Evolutionary conservation across 2,113 vertebrate genomes (phyloP), one percentile per base, ranked within the genome.

Genomic region (Loxodonta africana): DNA sequence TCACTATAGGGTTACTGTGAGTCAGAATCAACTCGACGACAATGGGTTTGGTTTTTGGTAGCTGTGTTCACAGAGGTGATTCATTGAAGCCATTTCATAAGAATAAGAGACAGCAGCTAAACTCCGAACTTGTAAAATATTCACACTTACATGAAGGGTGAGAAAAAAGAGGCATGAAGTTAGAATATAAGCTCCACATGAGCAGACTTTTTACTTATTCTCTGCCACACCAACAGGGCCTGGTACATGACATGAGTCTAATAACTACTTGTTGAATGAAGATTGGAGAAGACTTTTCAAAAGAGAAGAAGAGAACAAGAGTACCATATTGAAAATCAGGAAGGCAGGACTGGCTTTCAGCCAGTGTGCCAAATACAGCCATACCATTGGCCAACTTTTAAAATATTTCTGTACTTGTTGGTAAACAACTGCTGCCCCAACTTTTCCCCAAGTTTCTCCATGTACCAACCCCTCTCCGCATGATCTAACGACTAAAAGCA

Each of bases 281-380:
- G 33, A 28, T 12, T 85, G 37, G 57, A 95, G 44, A 95, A 86
- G 18, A 76, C 28, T 91, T 96, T 78, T 65, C 74, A 71, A 48
- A 96, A 90, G 71, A 78, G 7, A 95, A 5, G 37, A 95, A 73
- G 46, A 74, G 28, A 95, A 67, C 28, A 91, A 81, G 41, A 71
- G 62, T 46, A 33, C 41, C 87, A 81, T 11, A 46, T 0, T 96
- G 60, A 95, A 74, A 63, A 95, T 78, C 30, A 93, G 81, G 48
- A 69, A 28, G 26, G 41, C 14, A 28, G 51, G 11, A 25, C 3
- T 82, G 48, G 44, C 84, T 81, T 67, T 94, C 57, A 91, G 33
- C 33, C 83, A 69, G 8, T n/a, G 8, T 76, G 71, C 26, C 74
- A 89, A 74, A 37, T 28, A 67, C 82, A 25, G 81, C n/a, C 63